phyloP scores from a whole-genome alignment of 1,140 invertebrate species.

The Drosophila ercepeae region DNA sequence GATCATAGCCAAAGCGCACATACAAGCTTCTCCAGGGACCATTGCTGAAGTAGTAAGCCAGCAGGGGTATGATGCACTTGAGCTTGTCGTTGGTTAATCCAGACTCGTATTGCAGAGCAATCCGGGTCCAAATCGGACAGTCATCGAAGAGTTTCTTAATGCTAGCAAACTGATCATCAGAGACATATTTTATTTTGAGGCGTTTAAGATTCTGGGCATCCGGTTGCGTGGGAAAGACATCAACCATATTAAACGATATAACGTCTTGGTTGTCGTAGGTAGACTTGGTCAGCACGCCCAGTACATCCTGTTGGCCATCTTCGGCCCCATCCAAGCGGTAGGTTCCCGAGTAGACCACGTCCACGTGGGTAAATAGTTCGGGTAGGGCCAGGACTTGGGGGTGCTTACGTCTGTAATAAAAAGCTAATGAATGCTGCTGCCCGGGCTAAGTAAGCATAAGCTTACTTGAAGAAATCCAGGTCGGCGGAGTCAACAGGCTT shows the following conservation, averaged over 20 bases:
- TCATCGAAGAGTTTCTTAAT: conserved; percentile 87
- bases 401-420: conserved; percentile 82
- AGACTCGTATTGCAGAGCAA: conserved; percentile 88
- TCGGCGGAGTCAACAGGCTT: conserved; percentile 87
- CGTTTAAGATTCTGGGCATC: conserved; percentile 81
- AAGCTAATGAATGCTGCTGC: not conserved
- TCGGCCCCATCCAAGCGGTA: conserved; percentile 84
- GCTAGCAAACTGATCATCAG: conserved; percentile 70
- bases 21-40: conserved; percentile 96
- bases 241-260: conserved; percentile 68
- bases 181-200: conserved; percentile 80
- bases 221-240: conserved; percentile 69
- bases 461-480: conserved; percentile 86
- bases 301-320: conserved; percentile 68
- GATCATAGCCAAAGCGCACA: conserved; percentile 94
- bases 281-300: conserved; percentile 84
- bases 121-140: conserved; percentile 93
- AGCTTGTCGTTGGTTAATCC: conserved; percentile 87
- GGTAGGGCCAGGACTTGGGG: conserved; percentile 90
- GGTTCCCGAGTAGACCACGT: conserved; percentile 86
- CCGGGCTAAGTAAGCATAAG: conserved; percentile 56
- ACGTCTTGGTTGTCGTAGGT: conserved; percentile 85
- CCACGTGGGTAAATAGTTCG: conserved; percentile 90
- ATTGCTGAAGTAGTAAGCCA: conserved; percentile 93
- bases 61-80: conserved; percentile 91